A percentile compares a stretch with the other conserved stretches of the same genome.
Conservation (phyloP, 1,140 invertebrate genomes). For the Chironomus tepperi region DNA sequence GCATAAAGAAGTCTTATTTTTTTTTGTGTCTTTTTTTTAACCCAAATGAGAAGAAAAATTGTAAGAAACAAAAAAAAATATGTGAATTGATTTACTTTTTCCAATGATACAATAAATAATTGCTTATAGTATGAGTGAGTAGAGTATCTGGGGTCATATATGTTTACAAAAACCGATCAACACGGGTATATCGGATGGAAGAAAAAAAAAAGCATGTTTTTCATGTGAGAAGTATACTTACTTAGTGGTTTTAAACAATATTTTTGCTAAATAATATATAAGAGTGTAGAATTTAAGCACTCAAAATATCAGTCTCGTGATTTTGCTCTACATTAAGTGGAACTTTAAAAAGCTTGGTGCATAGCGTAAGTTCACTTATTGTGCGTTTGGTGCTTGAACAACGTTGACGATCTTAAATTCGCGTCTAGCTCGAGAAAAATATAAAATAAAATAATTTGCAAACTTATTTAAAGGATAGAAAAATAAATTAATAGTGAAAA, state of each 20-base stretch:
- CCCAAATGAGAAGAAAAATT: constrained; percentile 16
- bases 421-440: not conserved
- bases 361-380: constrained; percentile 16
- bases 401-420: not conserved
- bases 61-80: not conserved
- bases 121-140: not conserved
- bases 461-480: no score
- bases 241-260: not conserved
- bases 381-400: constrained; percentile 5
- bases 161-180: not conserved
- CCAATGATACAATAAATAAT: constrained; percentile 17
- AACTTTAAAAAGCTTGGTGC: constrained; percentile 20
- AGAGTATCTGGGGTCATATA: not conserved
- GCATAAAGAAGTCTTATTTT: no score
- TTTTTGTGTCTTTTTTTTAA: not conserved
- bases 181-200: not conserved
- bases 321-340: constrained; percentile 20
- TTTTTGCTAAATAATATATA: not conserved
- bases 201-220: constrained; percentile 21
- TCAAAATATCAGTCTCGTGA: constrained; percentile 24
- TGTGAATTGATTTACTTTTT: constrained; percentile 23
- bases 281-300: constrained; percentile 20
- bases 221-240: constrained; percentile 6
- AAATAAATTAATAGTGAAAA: no score
- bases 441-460: no score